Base-by-base conservation (phyloP, 2,113 vertebrate genomes). In the Perca schrenkii region DNA sequence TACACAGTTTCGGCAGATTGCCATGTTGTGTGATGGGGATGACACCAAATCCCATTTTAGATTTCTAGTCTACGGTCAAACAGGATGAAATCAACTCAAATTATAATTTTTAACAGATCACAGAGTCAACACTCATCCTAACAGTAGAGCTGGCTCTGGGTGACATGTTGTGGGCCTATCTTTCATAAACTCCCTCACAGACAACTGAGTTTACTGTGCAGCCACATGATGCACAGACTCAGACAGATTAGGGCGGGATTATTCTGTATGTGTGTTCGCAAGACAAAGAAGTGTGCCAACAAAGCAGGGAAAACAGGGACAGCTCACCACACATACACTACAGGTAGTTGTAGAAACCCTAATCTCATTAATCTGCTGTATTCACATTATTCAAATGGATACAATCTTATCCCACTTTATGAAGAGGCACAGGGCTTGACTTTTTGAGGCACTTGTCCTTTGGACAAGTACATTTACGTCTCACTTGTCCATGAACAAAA, bases 161-260 rank as follows among this genome's bases (percentile, higher is more conserved):
- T 49, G 47, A 49, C 47, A 49, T 56, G 50, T 47, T 50, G 19
- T 19, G 13, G 28, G 36, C 65, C 53, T 11, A 14, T 25, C 52
- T 50, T 53, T 78, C 78, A 71, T 1, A 34, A 50, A 19, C 19
- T 53, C 66, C 6, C 17, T 49, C 50, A 36, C 28, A 19, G 28
- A 75, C 16, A 15, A n/a, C 11, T 12, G 22, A 46, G 1, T 17
- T 72, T 15, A 72, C 25, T 56, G 58, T 22, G 8, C 3, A 1
- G 22, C 31, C 46, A 16, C 3, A 1, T 43, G 12, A 7, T 53
- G 62, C 49, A 71, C n/a, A 56, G 21, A 13, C 58, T 36, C 40
- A 60, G 31, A 52, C 53, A 54, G 61, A 83, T 77, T 67, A 66
- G 22, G 0, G 5, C 50, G 17, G 43, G 61, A 83, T 77, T 83